Evolutionary conservation across 2,797 vertebrate genomes (phyloP).

Genomic region (Sebastes minor): DNA sequence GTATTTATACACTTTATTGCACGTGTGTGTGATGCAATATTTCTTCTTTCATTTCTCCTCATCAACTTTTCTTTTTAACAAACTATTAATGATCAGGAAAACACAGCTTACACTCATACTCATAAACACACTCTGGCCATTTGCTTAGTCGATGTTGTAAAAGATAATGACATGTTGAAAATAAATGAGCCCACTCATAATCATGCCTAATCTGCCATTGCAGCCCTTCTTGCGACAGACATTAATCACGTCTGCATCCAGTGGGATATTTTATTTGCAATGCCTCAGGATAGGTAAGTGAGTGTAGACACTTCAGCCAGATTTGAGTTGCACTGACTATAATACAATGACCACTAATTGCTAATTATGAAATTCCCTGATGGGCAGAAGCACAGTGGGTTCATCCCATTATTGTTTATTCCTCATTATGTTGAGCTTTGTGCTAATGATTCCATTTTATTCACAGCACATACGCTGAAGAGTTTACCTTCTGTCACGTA

Average conservation of each 20-base stretch:
- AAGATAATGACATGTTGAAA: conserved; percentile 84
- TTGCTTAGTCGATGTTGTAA: conserved; percentile 74
- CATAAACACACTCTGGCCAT: conserved; percentile 66
- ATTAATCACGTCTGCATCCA: conserved; percentile 81
- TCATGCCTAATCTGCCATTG: conserved; percentile 82
- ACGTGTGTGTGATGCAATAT: background rate
- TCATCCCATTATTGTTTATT: conserved; percentile 73
- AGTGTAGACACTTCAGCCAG: conserved; percentile 64
- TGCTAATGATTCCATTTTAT: conserved; percentile 69
- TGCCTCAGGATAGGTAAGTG: conserved; percentile 66
- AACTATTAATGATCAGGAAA: conserved; percentile 56
- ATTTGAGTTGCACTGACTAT: conserved; percentile 67
- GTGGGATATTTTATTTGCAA: conserved; percentile 66
- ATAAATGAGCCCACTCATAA: conserved; percentile 81
- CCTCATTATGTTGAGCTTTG: conserved; percentile 65
- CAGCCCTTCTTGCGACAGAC: conserved; percentile 73
- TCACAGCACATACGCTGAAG: conserved; percentile 47
- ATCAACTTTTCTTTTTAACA: background rate
- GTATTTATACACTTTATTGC: background rate
- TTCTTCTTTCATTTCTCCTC: background rate
- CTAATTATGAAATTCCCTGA: conserved; percentile 74
- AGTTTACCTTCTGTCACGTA: conserved; percentile 46
- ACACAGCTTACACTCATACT: conserved; percentile 29
- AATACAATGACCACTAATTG: conserved; percentile 76
- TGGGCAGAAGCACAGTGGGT: conserved; percentile 55